Evolutionary conservation across 2,888 invertebrate genomes (phyloP).

Genomic region (Acholoe squamosa): DNA sequence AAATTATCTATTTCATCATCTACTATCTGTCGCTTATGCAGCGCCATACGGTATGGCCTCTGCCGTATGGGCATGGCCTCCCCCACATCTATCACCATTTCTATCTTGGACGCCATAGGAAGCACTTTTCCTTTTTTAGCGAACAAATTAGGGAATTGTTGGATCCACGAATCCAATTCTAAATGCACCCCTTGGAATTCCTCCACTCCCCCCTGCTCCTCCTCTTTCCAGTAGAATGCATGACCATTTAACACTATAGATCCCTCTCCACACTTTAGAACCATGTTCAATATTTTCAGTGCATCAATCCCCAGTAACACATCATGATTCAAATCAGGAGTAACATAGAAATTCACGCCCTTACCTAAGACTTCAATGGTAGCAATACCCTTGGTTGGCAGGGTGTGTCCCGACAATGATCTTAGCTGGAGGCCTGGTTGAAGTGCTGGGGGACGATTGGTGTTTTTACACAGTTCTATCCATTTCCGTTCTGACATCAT

Average conservation of each 20-base stretch:
- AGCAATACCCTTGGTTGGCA: background rate
- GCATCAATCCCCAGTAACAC: too few relatives aligned
- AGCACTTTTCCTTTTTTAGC: background rate
- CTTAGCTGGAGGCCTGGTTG: background rate
- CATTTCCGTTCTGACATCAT: background rate
- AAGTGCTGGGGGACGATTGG: background rate
- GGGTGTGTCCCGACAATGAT: background rate
- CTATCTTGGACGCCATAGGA: background rate
- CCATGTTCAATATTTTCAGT: background rate
- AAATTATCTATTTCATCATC: slow-evolving; percentile 7
- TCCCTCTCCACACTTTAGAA: background rate
- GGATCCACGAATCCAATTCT: background rate
- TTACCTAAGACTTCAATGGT: background rate
- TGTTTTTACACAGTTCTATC: background rate
- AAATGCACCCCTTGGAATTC: background rate
- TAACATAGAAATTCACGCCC: background rate
- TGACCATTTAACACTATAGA: background rate
- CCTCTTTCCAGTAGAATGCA: background rate
- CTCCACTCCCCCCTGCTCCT: background rate
- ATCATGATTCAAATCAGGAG: background rate
- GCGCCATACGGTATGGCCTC: background rate
- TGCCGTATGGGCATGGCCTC: background rate
- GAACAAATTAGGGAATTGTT: background rate
- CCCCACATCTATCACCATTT: background rate
- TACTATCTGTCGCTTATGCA: background rate